These are phyloP conservation scores for Silurus lanzhouensis DNA, from an alignment of 2,797 vertebrate genomes.

Conservation along the genomic window DNA sequence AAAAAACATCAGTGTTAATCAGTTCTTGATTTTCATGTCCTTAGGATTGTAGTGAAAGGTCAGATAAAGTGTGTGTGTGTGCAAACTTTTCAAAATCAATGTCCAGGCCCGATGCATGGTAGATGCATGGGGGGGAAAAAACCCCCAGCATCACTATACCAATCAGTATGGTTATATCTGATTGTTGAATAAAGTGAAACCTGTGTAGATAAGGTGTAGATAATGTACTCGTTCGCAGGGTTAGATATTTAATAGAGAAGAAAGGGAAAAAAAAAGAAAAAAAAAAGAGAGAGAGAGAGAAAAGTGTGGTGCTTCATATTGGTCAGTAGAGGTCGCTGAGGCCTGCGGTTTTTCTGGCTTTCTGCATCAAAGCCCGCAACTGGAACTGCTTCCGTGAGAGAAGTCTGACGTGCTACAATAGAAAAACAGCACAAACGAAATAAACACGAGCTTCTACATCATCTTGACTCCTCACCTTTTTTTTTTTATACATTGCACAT, in stretches of 20 bases:
- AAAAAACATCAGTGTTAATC: neutral
- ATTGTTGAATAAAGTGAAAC: neutral
- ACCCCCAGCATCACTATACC: neutral
- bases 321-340: slow-evolving; percentile 96
- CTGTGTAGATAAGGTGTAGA: neutral
- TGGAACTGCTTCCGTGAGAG: slow-evolving; percentile 98
- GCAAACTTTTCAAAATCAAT: neutral
- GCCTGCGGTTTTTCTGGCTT: slow-evolving; percentile 96
- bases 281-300: slow-evolving; percentile 24
- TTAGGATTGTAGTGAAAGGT: slow-evolving; percentile 5
- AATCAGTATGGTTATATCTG: neutral
- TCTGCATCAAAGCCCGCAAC: slow-evolving; percentile 98
- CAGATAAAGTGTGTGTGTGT: neutral
- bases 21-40: neutral
- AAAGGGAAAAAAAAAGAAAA: neutral
- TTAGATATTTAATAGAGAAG: neutral
- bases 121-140: too few species aligned
- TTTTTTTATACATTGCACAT: too few species aligned
- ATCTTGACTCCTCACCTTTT: too few species aligned
- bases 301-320: slow-evolving; percentile 2
- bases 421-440: neutral
- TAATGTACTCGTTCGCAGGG: neutral
- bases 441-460: too few species aligned
- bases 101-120: neutral
- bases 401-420: slow-evolving; percentile 89